Evolutionary conservation across 2,113 vertebrate species (phyloP), one percentile per base, ranked within the genome.

Genomic region (Barnardius zonarius): DNA sequence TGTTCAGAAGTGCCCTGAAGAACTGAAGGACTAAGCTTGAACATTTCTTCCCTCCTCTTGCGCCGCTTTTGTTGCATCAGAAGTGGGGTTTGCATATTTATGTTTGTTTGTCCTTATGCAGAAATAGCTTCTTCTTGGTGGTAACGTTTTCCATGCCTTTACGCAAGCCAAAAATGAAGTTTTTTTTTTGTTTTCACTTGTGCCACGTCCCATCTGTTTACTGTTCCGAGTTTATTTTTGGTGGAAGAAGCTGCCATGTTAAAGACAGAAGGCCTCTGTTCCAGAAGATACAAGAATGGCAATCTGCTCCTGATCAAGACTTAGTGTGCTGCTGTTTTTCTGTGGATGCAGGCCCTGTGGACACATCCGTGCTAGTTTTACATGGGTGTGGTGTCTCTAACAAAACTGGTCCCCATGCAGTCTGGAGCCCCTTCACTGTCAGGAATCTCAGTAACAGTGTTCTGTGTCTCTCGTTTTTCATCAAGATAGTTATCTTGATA

Each of bases 131-230:
- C 10, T 93, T 15, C 67, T 91, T 3, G 2, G 44, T 82, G 54
- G 70, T 92, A 57, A 90, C 10, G 27, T 95, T 95, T 96, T 91
- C 93, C 70, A 30, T 87, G 69, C 55, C 33, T 66, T 89, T 70
- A 44, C 3, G 3, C 55, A 63, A 86, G 89, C 69, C 64, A 75
- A 31, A 95, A 93, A 48, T 24, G 8, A 91, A 63, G 17, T 74
- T 75, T 67, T 63, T 48, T 48, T 91, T 78, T 63, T 88, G 13
- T 67, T 94, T 94, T 83, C 28, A 11, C 43, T 93, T 81, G 30
- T 44, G n/a, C 61, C 35, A 22, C n/a, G n/a, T 95, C 61, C 62
- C 69, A 67, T 88, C 76, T 86, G 52, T 83, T 96, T 91, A 76
- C 73, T 79, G 52, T 59, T 92, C 70, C 17, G 64, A 88, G 69